These are phyloP conservation scores for Lagopus muta DNA, from an alignment of 2,113 vertebrate genomes.

Conservation along the genomic window DNA sequence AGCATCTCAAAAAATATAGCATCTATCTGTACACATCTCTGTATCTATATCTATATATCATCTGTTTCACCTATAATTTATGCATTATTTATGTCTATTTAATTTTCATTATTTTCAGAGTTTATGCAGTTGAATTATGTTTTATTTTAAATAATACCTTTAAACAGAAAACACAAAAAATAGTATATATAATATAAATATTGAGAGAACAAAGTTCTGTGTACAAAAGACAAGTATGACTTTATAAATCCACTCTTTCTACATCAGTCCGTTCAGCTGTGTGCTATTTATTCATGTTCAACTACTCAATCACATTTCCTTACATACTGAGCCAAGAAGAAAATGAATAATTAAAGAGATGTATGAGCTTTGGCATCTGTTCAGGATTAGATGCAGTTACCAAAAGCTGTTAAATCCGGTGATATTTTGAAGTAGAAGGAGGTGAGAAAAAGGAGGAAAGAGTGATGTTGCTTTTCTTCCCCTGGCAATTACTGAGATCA, in stretches of 20 bases:
- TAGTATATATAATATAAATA: too few species aligned
- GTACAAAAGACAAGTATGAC: neutral
- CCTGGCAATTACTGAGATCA: neutral
- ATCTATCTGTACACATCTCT: too few species aligned
- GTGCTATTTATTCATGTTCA: neutral
- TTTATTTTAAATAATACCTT: neutral
- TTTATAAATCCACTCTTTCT: neutral
- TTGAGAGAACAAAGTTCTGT: neutral
- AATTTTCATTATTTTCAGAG: neutral
- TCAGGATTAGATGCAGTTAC: neutral
- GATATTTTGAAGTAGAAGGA: neutral
- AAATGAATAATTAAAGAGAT: neutral
- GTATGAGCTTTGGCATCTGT: neutral
- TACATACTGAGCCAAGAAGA: neutral
- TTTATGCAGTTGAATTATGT: neutral
- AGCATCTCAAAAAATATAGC: neutral
- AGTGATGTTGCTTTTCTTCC: neutral
- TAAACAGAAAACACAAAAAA: neutral
- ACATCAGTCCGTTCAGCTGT: neutral
- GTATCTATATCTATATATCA: too few species aligned
- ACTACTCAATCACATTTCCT: neutral
- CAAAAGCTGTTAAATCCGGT: neutral
- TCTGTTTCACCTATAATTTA: too few species aligned
- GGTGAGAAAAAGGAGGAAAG: neutral
- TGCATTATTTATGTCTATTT: too few species aligned